Evolutionary conservation across 1,140 invertebrate genomes (phyloP).

Genomic region (Brachionus calyciflorus): DNA sequence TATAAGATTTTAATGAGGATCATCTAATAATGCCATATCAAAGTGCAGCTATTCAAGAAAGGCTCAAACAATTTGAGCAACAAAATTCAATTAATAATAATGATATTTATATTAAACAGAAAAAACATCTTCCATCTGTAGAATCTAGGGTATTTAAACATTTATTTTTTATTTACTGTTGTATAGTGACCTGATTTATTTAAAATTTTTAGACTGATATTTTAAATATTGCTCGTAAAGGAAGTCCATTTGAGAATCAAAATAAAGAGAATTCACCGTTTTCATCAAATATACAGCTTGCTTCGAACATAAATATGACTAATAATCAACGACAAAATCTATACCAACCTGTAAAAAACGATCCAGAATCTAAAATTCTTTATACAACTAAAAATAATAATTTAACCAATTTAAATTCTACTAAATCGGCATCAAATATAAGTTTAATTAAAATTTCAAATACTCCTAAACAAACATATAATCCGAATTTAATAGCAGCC

Average conservation of each 20-base stretch:
- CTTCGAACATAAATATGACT: background rate
- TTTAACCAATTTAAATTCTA: background rate
- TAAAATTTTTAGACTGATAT: background rate
- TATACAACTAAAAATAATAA: background rate
- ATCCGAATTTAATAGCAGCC: constrained; percentile 9
- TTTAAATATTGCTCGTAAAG: background rate
- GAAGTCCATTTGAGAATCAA: constrained; percentile 1
- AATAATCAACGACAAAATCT: background rate
- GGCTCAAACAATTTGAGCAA: constrained; percentile 11
- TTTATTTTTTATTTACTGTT: background rate
- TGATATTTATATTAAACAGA: background rate
- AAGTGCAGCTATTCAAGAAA: constrained; percentile 25
- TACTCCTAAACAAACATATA: background rate
- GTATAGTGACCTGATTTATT: constrained; percentile 14
- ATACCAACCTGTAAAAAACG: background rate
- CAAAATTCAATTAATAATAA: background rate
- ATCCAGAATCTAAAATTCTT: background rate
- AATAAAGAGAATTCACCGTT: constrained; percentile 24
- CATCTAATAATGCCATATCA: constrained; percentile 19
- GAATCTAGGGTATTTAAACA: constrained; percentile 43
- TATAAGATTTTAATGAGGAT: constrained; percentile 18
- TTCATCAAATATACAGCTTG: background rate
- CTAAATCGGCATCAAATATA: constrained; percentile 32
- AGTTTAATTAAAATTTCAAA: background rate
- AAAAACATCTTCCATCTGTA: background rate